Percentiles rank a stretch among this genome's conserved stretches.
Evolutionary conservation across 2,797 vertebrate species (phyloP).

Genomic region (Crocidura indochinensis): DNA sequence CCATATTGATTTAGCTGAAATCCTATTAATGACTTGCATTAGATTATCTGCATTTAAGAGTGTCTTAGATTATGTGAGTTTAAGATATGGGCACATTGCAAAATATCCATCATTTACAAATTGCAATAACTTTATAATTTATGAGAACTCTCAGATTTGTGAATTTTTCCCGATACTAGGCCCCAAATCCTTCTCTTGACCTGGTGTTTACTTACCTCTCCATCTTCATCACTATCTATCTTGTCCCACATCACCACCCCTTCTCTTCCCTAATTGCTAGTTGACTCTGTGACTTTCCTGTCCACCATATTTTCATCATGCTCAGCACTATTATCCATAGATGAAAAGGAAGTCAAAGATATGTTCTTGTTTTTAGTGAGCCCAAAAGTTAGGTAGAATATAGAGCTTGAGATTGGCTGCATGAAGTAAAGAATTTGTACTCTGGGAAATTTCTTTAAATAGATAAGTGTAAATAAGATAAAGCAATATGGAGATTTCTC

Average conservation of each 20-base stretch:
- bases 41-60: neutral
- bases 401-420: neutral
- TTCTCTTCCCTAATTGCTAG: neutral
- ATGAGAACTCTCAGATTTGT: neutral
- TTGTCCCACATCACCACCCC: accelerated
- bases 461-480: neutral
- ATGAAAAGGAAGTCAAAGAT: neutral
- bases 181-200: neutral
- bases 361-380: neutral
- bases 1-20: neutral
- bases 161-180: neutral
- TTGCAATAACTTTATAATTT: neutral
- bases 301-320: neutral
- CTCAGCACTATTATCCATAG: neutral
- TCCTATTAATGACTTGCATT: neutral
- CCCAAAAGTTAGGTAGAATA: neutral
- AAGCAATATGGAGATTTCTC: too few relatives aligned
- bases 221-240: too few relatives aligned
- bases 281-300: neutral
- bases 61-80: neutral
- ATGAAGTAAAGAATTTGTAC: accelerated
- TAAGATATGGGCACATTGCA: neutral
- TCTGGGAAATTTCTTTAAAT: neutral
- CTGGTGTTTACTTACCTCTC: neutral
- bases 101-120: neutral